Conservation (phyloP, 2,888 invertebrate genomes). For the Yponomeuta malinellus region DNA sequence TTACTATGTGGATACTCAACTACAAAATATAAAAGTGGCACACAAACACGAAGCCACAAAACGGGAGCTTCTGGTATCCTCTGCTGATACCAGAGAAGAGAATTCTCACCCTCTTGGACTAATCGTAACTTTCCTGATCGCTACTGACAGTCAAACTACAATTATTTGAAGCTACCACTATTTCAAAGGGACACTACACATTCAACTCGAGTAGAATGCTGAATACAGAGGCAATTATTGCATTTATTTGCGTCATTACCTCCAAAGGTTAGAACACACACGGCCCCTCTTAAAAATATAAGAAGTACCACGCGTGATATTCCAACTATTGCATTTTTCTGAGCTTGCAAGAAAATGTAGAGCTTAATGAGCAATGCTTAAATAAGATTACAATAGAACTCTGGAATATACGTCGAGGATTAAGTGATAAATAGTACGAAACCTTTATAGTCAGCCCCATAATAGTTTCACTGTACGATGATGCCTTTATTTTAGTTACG, state of each 20-base stretch:
- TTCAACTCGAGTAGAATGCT: background rate
- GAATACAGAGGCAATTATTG: background rate
- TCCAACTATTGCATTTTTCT: background rate
- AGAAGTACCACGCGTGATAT: background rate
- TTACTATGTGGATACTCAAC: too few species aligned
- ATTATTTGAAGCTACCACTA: too few species aligned
- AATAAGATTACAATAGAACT: background rate
- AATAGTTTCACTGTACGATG: background rate
- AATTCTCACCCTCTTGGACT: slow-evolving; percentile 44
- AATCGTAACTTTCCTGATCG: background rate
- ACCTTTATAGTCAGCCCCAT: background rate
- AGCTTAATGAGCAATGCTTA: background rate
- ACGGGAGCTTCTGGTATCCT: slow-evolving; percentile 63
- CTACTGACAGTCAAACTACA: slow-evolving; percentile 1
- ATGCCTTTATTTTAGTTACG: background rate
- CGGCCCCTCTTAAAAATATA: background rate
- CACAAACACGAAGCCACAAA: background rate
- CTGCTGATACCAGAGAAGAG: slow-evolving; percentile 68
- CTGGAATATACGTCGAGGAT: background rate
- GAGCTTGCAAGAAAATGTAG: background rate
- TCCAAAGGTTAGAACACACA: background rate
- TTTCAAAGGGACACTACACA: background rate
- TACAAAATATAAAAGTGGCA: background rate
- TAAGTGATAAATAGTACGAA: background rate
- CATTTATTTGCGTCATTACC: background rate